Base-by-base conservation (phyloP, 2,797 vertebrate species). In the Tokudaia tokunoshimensis region DNA sequence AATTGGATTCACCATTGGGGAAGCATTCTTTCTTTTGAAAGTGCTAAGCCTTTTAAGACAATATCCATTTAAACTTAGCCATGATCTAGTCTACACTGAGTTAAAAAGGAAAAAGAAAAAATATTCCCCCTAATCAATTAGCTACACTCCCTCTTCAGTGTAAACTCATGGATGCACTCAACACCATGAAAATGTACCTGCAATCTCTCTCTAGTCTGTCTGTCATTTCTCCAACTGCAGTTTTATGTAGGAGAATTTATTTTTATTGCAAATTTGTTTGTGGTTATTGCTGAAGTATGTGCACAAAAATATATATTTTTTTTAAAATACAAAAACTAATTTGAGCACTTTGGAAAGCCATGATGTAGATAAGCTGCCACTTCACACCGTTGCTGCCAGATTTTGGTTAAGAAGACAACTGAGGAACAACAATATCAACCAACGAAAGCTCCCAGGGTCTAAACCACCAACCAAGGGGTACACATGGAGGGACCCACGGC, bases 61-160 rank as follows among this genome's bases (percentile, higher is more conserved):
- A 65, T 67, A 44, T 52, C 37, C 29, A 34, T 55, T 91, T 67
- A 76, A 50, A 81, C 12, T 72, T 90, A 70, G 79, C 55, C 79
- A 80, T 22, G 5, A 55, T 70, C 80, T 75, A n/a, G 6, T 76
- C n/a, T 86, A 20, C 34, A 26, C 52, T 52, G 47, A 59, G 44
- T 94, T 89, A 34, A 93, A 95, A 92, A 65, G 65, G 83, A 91
- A 34, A 78, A 76, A 95, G 59, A 59, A 94, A 93, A 80, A 12
- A 47, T 70, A 55, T 74, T 59, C 3, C 9, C 14, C 12, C 11
- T 47, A 85, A 94, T 89, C 29, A 63, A 84, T 91, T 91, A 81
- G 80, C 59, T 61, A 57, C 59, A 76, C 59, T 85, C 59, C 11
- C 50, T 83, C 57, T 82, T 13, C 59, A 59, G 12, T 59, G 34